These are phyloP conservation scores for Acrossocheilus fasciatus DNA, from an alignment of 2,797 vertebrate genomes.

Conservation along the genomic window DNA sequence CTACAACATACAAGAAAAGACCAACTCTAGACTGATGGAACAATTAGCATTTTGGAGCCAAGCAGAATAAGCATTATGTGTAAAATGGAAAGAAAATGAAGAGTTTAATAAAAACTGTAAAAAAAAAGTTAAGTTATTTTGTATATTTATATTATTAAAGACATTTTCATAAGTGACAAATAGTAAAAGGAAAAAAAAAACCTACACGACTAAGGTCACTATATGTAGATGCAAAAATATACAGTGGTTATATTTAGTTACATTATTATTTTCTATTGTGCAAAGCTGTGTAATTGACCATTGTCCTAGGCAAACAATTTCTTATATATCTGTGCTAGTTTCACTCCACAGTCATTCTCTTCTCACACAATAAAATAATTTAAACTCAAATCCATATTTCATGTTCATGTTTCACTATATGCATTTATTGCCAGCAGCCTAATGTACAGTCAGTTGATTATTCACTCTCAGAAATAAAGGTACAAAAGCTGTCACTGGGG, in stretches of 20 bases:
- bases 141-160: background rate
- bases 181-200: background rate
- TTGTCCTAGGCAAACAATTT: background rate
- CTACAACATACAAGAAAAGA: slow-evolving; percentile 32
- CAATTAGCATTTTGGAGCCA: slow-evolving; percentile 46
- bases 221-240: background rate
- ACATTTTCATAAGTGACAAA: background rate
- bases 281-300: background rate
- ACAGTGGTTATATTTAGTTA: background rate
- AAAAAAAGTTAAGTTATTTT: background rate
- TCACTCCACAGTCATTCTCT: background rate
- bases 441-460: background rate
- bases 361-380: background rate
- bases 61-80: slow-evolving; percentile 14
- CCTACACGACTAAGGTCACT: background rate
- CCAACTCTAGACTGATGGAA: slow-evolving; percentile 44
- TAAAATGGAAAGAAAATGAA: slow-evolving; percentile 13
- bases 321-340: background rate
- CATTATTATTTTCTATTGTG: background rate
- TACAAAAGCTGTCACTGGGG: no score
- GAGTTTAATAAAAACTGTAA: background rate
- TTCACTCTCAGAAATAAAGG: no score
- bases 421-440: background rate
- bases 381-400: background rate
- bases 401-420: background rate